Evolutionary conservation across 2,113 vertebrate species (phyloP).

Genomic region (Capreolus pygargus): DNA sequence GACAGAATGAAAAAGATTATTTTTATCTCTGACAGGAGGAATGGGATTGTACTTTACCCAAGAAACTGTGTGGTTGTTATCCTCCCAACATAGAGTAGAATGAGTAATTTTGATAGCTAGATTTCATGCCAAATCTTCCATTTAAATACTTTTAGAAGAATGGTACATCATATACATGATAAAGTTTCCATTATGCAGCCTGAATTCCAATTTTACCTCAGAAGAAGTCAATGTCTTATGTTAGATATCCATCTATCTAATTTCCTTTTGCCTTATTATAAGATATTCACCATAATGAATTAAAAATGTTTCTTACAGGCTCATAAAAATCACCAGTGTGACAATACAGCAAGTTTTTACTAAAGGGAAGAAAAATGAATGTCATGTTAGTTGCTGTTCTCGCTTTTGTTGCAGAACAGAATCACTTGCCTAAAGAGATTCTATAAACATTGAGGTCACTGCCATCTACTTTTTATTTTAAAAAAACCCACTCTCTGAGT

Average conservation of each 20-base stretch:
- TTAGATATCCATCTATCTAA: background rate
- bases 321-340: background rate
- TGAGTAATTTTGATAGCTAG: background rate
- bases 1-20: background rate
- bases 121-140: background rate
- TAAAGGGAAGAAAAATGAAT: background rate
- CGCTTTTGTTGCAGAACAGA: background rate
- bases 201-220: background rate
- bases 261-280: background rate
- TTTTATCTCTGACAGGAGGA: background rate
- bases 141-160: background rate
- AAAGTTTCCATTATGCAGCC: background rate
- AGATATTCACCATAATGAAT: background rate
- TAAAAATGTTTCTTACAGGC: background rate
- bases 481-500: background rate
- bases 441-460: background rate
- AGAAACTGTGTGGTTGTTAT: background rate
- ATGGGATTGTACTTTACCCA: background rate
- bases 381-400: background rate
- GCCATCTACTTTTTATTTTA: background rate
- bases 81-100: background rate
- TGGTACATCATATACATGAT: background rate
- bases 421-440: background rate
- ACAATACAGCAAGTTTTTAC: background rate
- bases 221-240: background rate